Conservation (phyloP, 2,797 vertebrate genomes). For the Centropyge bicolor region DNA sequence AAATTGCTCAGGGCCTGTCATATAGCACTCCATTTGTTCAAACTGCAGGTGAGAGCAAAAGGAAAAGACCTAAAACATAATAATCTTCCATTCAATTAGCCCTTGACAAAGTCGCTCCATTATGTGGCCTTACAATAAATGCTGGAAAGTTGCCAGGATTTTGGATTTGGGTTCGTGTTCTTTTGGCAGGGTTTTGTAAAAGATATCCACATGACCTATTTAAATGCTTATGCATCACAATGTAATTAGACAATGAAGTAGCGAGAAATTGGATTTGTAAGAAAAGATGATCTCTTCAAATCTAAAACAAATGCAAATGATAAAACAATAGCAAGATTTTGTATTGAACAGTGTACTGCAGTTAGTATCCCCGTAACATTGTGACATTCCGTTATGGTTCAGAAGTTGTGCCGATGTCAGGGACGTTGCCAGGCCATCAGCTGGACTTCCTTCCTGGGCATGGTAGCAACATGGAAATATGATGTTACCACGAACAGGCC, state of each 20-base stretch:
- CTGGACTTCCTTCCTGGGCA: too few relatives aligned
- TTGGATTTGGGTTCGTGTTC: neutral
- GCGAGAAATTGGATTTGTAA: slow-evolving; percentile 23
- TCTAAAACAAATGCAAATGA: slow-evolving; percentile 28
- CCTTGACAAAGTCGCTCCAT: neutral
- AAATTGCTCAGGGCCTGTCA: neutral
- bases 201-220: neutral
- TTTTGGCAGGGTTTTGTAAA: neutral
- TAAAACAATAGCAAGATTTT: neutral
- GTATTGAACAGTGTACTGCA: neutral
- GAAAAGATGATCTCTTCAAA: neutral
- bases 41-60: slow-evolving; percentile 5
- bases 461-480: too few relatives aligned
- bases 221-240: slow-evolving; percentile 6
- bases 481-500: too few relatives aligned
- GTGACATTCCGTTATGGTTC: too few relatives aligned
- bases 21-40: neutral
- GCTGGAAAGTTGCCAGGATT: slow-evolving; percentile 14
- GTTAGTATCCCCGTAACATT: neutral
- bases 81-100: slow-evolving; percentile 4
- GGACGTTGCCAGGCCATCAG: too few relatives aligned
- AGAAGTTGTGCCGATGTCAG: too few relatives aligned
- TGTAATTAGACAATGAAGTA: slow-evolving; percentile 1
- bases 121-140: neutral
- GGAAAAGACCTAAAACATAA: neutral